phyloP scores from a whole-genome alignment of 2,113 vertebrate genomes.

The Hoplias malabaricus region DNA sequence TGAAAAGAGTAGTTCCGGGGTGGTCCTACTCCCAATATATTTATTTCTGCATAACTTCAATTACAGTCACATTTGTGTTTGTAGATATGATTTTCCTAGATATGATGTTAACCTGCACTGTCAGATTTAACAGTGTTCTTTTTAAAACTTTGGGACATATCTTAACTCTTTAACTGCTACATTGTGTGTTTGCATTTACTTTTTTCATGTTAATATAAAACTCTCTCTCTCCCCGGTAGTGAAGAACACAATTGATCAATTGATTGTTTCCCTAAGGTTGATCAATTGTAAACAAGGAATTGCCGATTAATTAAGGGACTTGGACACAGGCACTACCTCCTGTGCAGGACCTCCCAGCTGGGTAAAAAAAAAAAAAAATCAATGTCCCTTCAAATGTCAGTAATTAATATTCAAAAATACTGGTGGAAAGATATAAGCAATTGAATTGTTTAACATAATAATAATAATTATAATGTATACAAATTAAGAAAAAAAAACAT shows the following conservation, averaged over 20 bases:
- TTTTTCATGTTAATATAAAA: no score
- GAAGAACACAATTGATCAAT: slow-evolving; percentile 14
- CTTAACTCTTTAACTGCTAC: neutral
- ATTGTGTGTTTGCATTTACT: no score
- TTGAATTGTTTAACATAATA: neutral
- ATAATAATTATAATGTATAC: no score
- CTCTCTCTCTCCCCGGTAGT: neutral
- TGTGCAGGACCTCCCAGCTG: neutral
- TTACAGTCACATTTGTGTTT: no score
- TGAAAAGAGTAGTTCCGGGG: no score
- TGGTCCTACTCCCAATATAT: no score
- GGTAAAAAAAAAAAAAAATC: slow-evolving; percentile 25
- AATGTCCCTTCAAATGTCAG: slow-evolving; percentile 30
- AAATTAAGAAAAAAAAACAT: neutral
- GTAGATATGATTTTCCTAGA: no score
- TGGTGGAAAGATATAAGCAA: slow-evolving; percentile 13
- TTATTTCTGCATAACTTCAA: no score
- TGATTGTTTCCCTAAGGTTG: slow-evolving; percentile 8
- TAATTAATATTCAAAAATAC: slow-evolving; percentile 23
- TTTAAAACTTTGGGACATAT: neutral
- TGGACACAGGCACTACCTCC: neutral
- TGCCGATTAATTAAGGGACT: slow-evolving; percentile 14
- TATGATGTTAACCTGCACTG: no score
- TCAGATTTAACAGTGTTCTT: no score
- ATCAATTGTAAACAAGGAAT: slow-evolving; percentile 18